Evolutionary conservation across 2,888 invertebrate genomes (phyloP).

Genomic region (Mythimna vitellina): DNA sequence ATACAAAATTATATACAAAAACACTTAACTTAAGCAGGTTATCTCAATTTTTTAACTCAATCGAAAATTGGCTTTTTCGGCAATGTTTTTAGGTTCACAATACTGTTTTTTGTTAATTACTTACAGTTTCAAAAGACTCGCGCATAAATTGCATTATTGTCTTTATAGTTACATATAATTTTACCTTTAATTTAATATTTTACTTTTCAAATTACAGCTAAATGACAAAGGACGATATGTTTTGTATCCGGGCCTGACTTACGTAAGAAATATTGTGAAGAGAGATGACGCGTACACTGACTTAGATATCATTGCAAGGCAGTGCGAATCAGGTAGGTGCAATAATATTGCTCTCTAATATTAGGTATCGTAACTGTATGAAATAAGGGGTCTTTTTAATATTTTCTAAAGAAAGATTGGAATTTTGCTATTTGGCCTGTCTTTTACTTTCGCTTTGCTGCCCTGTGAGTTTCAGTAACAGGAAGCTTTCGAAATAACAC

Average conservation of each 20-base stretch:
- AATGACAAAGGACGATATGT: slow-evolving; percentile 8
- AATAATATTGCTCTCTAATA: not conserved
- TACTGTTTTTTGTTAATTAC: not conserved
- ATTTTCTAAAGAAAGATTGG: not conserved
- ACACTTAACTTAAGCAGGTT: too few relatives aligned
- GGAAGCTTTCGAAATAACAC: too few relatives aligned
- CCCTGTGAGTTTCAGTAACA: too few relatives aligned
- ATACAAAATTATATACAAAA: too few relatives aligned
- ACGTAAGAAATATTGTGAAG: slow-evolving; percentile 2
- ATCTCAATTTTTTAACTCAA: too few relatives aligned
- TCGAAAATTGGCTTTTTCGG: too few relatives aligned
- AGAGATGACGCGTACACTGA: slow-evolving; percentile 18
- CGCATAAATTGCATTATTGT: not conserved
- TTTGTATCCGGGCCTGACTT: slow-evolving; percentile 12
- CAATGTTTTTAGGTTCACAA: not conserved
- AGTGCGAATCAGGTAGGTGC: slow-evolving; percentile 30
- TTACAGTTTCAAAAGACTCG: not conserved
- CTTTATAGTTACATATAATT: not conserved
- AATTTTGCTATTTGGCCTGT: not conserved
- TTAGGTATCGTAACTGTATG: not conserved
- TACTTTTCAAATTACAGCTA: slow-evolving; percentile 21
- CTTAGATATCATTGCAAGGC: slow-evolving; percentile 18
- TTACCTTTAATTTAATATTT: not conserved
- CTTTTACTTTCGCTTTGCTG: not conserved
- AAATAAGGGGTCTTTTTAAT: not conserved